Percentiles rank a stretch among this genome's conserved stretches.
These are phyloP conservation scores for Miltochrista miniata DNA, from an alignment of 2,888 invertebrate genomes.

Conservation along the genomic window DNA sequence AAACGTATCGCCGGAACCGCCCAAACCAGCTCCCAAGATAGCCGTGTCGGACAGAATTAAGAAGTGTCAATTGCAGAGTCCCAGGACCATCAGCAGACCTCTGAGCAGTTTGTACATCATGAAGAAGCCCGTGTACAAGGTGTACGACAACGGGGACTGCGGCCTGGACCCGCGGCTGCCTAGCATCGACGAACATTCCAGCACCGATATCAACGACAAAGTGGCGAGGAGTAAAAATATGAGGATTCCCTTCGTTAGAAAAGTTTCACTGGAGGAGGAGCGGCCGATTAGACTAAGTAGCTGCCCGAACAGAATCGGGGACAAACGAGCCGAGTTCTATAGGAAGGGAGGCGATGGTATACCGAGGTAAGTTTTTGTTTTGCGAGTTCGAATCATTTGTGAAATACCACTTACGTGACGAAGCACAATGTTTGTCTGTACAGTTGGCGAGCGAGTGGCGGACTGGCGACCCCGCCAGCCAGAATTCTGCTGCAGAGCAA, in stretches of 20 bases:
- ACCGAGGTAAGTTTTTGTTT: conserved; percentile 51
- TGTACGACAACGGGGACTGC: conserved; percentile 67
- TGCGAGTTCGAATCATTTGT: not conserved
- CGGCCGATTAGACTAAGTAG: conserved; percentile 45
- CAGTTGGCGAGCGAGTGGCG: conserved; percentile 67
- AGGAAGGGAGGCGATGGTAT: conserved; percentile 64
- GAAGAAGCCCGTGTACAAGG: conserved; percentile 31
- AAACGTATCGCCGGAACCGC: conserved; percentile 1
- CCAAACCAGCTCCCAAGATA: conserved; percentile 10
- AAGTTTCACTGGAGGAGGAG: conserved; percentile 45
- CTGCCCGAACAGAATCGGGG: conserved; percentile 51
- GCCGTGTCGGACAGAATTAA: conserved; percentile 18
- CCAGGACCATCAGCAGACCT: conserved; percentile 30
- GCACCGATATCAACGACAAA: conserved; percentile 43
- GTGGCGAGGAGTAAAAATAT: conserved; percentile 25
- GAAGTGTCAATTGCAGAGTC: conserved; percentile 35
- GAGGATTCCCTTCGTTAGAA: conserved; percentile 43
- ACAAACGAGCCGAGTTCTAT: conserved; percentile 61
- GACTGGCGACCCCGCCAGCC: conserved; percentile 48
- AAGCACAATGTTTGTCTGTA: not conserved
- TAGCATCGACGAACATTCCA: conserved; percentile 73
- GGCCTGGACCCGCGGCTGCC: conserved; percentile 60
- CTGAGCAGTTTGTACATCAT: conserved; percentile 21
- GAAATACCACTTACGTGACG: not conserved
- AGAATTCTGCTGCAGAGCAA: conserved; percentile 67